A percentile compares a stretch with the other conserved stretches of the same genome.
Conservation (phyloP, 1,140 invertebrate species). For the Propsilocerus akamusi region DNA sequence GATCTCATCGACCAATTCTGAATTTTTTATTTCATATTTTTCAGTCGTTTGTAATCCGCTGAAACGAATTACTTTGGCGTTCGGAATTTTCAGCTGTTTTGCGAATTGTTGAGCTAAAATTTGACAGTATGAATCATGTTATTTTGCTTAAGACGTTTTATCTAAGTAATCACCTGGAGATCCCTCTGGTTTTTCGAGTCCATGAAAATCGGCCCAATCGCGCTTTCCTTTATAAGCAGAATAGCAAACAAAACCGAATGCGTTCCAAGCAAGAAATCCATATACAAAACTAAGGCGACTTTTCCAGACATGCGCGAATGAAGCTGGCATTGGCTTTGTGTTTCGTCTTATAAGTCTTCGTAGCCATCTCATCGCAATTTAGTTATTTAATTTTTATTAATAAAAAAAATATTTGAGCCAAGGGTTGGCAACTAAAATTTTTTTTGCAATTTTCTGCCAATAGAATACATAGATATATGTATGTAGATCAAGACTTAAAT, state of each 20-base stretch:
- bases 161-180: neutral
- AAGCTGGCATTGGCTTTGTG: slow-evolving; percentile 35
- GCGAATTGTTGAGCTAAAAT: slow-evolving; percentile 19
- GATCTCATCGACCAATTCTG: slow-evolving; percentile 1
- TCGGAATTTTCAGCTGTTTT: slow-evolving; percentile 15
- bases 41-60: slow-evolving; percentile 18
- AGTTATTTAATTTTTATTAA: too few relatives aligned
- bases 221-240: slow-evolving; percentile 32
- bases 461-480: too few relatives aligned
- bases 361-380: slow-evolving; percentile 31
- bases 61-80: slow-evolving; percentile 22
- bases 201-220: slow-evolving; percentile 30
- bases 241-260: slow-evolving; percentile 37
- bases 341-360: slow-evolving; percentile 30
- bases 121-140: neutral
- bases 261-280: slow-evolving; percentile 39
- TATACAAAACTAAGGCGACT: slow-evolving; percentile 35
- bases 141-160: neutral
- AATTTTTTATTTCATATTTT: slow-evolving; percentile 18
- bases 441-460: too few relatives aligned
- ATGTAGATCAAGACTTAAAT: too few relatives aligned
- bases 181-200: neutral
- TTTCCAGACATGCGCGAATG: slow-evolving; percentile 35
- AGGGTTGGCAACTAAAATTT: too few relatives aligned
- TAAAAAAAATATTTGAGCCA: too few relatives aligned